Conservation (phyloP, 2,888 invertebrate genomes). For the Bursaphelenchus okinawaensis region DNA sequence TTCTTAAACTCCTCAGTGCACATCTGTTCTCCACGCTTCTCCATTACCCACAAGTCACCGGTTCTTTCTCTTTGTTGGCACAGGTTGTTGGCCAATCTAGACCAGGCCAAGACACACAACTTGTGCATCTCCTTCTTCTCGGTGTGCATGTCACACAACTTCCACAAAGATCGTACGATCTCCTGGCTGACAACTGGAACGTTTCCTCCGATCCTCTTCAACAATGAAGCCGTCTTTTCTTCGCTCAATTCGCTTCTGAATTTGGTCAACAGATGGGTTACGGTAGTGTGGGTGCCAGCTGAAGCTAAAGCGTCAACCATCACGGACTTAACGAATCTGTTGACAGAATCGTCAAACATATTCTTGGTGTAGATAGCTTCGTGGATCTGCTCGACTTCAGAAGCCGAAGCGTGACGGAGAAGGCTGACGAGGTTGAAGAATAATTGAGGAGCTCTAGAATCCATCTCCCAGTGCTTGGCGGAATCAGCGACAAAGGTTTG, state of each 20-base stretch:
- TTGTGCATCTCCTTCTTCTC: conserved; percentile 11
- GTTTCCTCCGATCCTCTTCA: neutral
- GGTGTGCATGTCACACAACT: conserved; percentile 8
- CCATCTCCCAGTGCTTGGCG: conserved; percentile 6
- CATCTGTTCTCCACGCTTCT: neutral
- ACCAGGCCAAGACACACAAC: conserved; percentile 13
- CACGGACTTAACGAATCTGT: conserved; percentile 5
- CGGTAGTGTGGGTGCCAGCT: conserved; percentile 40
- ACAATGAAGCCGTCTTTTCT: neutral
- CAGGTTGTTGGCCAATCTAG: conserved; percentile 16
- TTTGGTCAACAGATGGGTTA: conserved; percentile 36
- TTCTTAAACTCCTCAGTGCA: neutral
- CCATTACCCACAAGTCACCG: neutral
- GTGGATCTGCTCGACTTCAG: conserved; percentile 21
- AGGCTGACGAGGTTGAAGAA: conserved; percentile 23
- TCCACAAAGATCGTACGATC: neutral
- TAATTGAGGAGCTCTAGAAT: conserved; percentile 15
- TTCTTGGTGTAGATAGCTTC: conserved; percentile 1
- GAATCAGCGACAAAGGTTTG: conserved; percentile 14
- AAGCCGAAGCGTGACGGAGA: conserved; percentile 14
- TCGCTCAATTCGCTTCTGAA: conserved; percentile 19
- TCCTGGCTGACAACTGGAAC: conserved; percentile 7
- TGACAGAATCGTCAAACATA: neutral
- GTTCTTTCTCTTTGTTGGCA: neutral
- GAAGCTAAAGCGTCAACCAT: conserved; percentile 35